phyloP scores from a whole-genome alignment of 2,113 vertebrate genomes.

The Psettodes erumei region DNA sequence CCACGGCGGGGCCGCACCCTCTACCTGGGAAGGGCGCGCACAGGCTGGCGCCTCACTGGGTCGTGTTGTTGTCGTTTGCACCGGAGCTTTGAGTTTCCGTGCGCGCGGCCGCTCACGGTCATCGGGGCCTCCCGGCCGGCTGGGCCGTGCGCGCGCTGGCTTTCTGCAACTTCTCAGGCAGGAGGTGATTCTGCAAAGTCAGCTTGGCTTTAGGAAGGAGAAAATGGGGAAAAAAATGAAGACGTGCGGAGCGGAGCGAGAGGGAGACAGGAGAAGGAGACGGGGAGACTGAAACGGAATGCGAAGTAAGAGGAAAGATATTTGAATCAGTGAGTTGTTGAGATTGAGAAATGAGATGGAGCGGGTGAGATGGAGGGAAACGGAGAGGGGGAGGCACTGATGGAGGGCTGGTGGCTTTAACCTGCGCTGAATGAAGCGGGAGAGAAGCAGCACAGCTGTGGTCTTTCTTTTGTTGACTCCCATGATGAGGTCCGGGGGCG shows the following conservation, averaged over 20 bases:
- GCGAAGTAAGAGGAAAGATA: constrained; percentile 44
- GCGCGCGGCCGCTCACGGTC: too few relatives aligned
- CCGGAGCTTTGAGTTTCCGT: constrained; percentile 31
- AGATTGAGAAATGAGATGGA: constrained; percentile 65
- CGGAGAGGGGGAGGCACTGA: constrained; percentile 59
- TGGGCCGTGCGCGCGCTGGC: too few relatives aligned
- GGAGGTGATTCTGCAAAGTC: constrained; percentile 48
- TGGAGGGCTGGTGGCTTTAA: constrained; percentile 48
- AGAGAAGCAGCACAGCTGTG: constrained; percentile 39
- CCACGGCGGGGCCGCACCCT: constrained; percentile 21
- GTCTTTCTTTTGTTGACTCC: constrained; percentile 51
- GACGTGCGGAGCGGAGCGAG: constrained; percentile 22
- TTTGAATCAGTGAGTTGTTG: constrained; percentile 69
- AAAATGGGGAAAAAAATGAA: constrained; percentile 35
- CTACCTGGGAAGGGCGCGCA: constrained; percentile 34
- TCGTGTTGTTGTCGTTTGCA: constrained; percentile 46
- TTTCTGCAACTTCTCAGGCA: constrained; percentile 48
- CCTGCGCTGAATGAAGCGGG: constrained; percentile 39
- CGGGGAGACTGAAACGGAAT: constrained; percentile 32
- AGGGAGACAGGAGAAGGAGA: constrained; percentile 15
- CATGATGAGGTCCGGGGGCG: constrained; percentile 56
- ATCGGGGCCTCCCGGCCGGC: too few relatives aligned
- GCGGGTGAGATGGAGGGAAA: constrained; percentile 37
- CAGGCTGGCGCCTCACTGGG: constrained; percentile 36
- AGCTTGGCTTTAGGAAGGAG: constrained; percentile 30